Evolutionary conservation across 2,888 invertebrate species (phyloP).

Genomic region (Shargacucullia verbasci): DNA sequence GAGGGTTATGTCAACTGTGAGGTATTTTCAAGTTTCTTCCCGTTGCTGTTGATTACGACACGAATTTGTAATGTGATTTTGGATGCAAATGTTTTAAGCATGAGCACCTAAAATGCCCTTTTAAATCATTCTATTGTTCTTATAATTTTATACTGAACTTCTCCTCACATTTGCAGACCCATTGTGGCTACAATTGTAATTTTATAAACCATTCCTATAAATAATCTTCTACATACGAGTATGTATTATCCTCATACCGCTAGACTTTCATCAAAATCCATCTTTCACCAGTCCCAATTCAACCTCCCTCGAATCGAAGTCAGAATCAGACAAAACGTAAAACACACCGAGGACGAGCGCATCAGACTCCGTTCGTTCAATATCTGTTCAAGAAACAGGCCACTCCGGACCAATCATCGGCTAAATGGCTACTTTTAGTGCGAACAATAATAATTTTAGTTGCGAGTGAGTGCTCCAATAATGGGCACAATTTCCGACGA

Average conservation of each 20-base stretch:
- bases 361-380: conserved; percentile 58
- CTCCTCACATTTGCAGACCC: no score
- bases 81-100: conserved; percentile 34
- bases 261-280: background rate
- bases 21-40: conserved; percentile 85
- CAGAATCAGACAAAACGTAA: conserved; percentile 15
- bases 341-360: conserved; percentile 37
- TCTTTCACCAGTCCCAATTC: background rate
- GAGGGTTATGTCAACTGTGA: conserved; percentile 87
- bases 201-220: no score
- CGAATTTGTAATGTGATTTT: conserved; percentile 55
- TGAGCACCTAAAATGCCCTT: conserved; percentile 15
- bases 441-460: conserved; percentile 89
- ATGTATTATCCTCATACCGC: background rate
- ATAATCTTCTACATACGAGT: no score
- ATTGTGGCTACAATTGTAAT: no score
- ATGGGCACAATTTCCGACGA: conserved; percentile 88
- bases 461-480: conserved; percentile 84
- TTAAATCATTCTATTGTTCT: conserved; percentile 3
- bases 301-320: conserved; percentile 1
- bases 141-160: background rate
- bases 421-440: conserved; percentile 86
- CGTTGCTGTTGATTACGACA: conserved; percentile 76
- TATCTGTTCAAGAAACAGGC: conserved; percentile 61
- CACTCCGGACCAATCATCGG: conserved; percentile 71